Conservation (phyloP, 2,113 vertebrate genomes). For the Motacilla alba region DNA sequence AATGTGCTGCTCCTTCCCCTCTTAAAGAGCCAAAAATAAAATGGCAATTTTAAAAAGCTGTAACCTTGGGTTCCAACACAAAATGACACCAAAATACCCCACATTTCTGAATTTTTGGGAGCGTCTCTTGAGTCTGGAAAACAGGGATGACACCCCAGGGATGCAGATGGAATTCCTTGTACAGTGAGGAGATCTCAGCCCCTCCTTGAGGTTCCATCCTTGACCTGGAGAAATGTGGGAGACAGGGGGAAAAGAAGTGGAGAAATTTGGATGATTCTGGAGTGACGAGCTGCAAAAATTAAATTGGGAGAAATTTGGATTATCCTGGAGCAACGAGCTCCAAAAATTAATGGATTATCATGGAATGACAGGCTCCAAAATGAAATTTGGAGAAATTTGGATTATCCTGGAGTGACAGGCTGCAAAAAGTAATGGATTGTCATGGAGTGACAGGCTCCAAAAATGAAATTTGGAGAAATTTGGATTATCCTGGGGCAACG, state of each 20-base stretch:
- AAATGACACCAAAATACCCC: rapidly evolving
- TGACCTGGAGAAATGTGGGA: not conserved
- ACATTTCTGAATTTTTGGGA: not conserved
- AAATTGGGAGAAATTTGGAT: no score
- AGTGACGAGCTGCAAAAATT: no score
- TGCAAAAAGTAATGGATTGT: no score
- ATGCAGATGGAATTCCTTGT: not conserved
- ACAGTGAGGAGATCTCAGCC: not conserved
- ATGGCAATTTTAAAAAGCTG: rapidly evolving
- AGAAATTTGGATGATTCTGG: not conserved
- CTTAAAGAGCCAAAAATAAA: not conserved
- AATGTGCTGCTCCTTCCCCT: rapidly evolving
- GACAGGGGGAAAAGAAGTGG: rapidly evolving
- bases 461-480: no score
- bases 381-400: no score
- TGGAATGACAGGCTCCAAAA: no score
- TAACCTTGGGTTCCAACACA: not conserved
- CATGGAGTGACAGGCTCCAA: no score
- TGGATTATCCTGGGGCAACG: no score
- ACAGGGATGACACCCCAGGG: not conserved
- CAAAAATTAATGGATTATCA: no score
- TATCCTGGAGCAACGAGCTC: no score
- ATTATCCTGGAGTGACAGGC: no score
- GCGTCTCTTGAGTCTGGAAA: not conserved
- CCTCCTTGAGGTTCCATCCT: not conserved